Evolutionary conservation across 2,888 invertebrate species (phyloP).

Genomic region (Brassicogethes aeneus): DNA sequence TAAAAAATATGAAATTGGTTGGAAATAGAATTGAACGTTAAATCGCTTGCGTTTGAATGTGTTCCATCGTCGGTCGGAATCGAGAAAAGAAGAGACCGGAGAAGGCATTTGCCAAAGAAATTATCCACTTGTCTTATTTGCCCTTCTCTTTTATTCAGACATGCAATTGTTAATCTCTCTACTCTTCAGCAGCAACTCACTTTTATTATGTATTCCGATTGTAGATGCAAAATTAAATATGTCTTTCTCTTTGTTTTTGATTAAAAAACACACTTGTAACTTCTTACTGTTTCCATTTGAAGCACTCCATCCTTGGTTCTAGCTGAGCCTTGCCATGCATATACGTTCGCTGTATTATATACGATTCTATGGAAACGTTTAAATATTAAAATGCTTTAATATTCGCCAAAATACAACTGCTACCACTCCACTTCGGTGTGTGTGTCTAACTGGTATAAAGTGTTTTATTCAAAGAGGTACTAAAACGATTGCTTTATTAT

Average conservation of each 20-base stretch:
- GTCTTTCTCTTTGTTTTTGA: constrained; percentile 28
- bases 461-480: neutral
- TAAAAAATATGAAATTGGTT: neutral
- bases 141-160: constrained; percentile 30
- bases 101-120: constrained; percentile 34
- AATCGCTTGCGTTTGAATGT: no score
- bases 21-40: neutral
- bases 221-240: constrained; percentile 33
- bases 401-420: constrained; percentile 2
- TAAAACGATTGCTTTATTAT: neutral
- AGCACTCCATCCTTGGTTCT: neutral
- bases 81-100: neutral
- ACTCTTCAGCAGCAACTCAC: constrained; percentile 24
- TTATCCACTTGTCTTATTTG: constrained; percentile 38
- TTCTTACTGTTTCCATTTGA: constrained; percentile 9
- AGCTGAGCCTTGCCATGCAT: neutral
- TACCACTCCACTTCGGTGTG: neutral
- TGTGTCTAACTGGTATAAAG: neutral
- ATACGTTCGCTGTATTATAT: neutral
- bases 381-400: constrained; percentile 6
- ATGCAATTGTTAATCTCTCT: constrained; percentile 33
- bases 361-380: neutral
- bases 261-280: constrained; percentile 18
- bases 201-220: constrained; percentile 29
- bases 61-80: neutral